Conservation (phyloP, 2,888 invertebrate species). For the Lithosia quadra region DNA sequence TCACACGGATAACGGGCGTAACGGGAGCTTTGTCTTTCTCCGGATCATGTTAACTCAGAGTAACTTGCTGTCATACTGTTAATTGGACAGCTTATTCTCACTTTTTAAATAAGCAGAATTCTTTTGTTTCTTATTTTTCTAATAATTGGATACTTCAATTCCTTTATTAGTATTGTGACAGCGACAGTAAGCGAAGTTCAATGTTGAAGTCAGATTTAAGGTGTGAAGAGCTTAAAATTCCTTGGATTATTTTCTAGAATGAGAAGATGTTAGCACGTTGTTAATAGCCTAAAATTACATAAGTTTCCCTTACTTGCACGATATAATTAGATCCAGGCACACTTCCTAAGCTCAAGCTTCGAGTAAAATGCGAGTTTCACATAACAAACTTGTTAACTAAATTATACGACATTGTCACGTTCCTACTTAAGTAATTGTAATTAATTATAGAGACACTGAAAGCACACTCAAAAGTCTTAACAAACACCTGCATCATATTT, state of each 20-base stretch:
- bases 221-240: constrained; percentile 29
- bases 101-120: constrained; percentile 34
- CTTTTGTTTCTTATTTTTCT: neutral
- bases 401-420: constrained; percentile 68
- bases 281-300: constrained; percentile 52
- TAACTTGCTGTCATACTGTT: constrained; percentile 55
- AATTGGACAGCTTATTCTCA: constrained; percentile 55
- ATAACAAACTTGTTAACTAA: constrained; percentile 68
- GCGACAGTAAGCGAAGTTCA: neutral
- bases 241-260: constrained; percentile 27
- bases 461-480: constrained; percentile 54
- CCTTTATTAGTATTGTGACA: neutral
- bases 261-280: constrained; percentile 41
- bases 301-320: constrained; percentile 49
- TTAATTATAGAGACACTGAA: constrained; percentile 64
- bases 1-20: constrained; percentile 76
- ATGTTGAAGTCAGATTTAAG: neutral
- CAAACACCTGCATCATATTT: constrained; percentile 41
- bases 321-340: constrained; percentile 58
- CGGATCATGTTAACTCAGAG: constrained; percentile 63
- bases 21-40: constrained; percentile 75
- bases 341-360: constrained; percentile 57
- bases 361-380: constrained; percentile 61
- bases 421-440: constrained; percentile 60
- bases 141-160: neutral